phyloP scores from a whole-genome alignment of 2,113 vertebrate genomes.

The Heterochromis multidens region DNA sequence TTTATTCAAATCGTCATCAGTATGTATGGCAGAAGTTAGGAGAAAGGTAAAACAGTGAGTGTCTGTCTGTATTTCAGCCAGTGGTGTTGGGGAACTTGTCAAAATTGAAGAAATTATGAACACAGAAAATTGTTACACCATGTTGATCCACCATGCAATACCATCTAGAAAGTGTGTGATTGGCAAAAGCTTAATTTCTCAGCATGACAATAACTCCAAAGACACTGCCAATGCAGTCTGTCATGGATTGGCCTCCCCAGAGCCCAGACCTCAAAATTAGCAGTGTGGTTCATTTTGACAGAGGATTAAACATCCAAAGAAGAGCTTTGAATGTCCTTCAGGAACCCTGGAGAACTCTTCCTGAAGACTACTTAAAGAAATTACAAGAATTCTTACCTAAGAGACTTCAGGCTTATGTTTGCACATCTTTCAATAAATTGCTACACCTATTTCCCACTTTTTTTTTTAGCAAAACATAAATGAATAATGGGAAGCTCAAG shows the following conservation, averaged over 20 bases:
- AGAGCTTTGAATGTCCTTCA: background rate
- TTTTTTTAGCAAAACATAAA: too few species aligned
- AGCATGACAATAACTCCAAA: background rate
- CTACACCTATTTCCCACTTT: too few species aligned
- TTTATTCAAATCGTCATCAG: background rate
- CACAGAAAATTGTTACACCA: too few species aligned
- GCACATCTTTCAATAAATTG: too few species aligned
- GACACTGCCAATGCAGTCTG: background rate
- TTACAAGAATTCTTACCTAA: too few species aligned
- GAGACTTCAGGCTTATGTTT: too few species aligned
- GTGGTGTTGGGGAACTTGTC: background rate
- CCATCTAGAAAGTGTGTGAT: background rate
- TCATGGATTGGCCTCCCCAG: background rate
- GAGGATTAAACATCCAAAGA: background rate
- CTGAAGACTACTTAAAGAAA: too few species aligned
- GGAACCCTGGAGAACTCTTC: background rate
- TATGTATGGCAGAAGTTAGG: background rate
- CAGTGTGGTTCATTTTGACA: fast-evolving
- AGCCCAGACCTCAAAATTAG: background rate
- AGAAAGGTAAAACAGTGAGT: background rate
- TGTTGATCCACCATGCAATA: background rate
- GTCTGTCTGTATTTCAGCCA: background rate
- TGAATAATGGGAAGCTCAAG: too few species aligned
- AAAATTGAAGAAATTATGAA: background rate
- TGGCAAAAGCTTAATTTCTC: background rate